A percentile compares a stretch with the other conserved stretches of the same genome.
phyloP scores from a whole-genome alignment of 37 sponge, comb jelly and placozoan genomes.

The Diacarnus erythraeanus region DNA sequence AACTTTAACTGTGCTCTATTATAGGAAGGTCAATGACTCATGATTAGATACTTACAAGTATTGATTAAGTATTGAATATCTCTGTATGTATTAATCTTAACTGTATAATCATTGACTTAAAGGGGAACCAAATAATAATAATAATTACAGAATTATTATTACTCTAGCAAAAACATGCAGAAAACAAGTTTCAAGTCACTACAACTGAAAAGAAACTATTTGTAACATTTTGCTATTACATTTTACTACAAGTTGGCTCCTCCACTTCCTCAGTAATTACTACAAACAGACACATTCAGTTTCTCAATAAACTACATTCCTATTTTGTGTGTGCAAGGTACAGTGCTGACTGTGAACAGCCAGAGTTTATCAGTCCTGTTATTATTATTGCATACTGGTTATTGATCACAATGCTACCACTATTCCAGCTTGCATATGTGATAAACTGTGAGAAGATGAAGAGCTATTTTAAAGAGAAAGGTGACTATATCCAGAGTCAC shows the following conservation, averaged over 20 bases:
- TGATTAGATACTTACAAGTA: too few species aligned
- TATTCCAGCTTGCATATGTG: not conserved
- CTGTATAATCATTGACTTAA: too few species aligned
- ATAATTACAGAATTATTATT: not conserved
- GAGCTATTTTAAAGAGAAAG: too few species aligned
- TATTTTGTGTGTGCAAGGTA: not conserved
- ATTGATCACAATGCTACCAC: not conserved
- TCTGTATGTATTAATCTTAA: too few species aligned
- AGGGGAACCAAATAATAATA: too few species aligned
- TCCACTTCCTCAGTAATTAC: not conserved
- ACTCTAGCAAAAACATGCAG: not conserved
- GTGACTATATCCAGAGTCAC: too few species aligned
- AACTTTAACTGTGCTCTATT: too few species aligned
- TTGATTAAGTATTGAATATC: too few species aligned
- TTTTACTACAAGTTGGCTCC: not conserved
- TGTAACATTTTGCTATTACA: not conserved
- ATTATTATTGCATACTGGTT: not conserved
- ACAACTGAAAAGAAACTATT: not conserved
- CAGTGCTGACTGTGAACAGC: not conserved
- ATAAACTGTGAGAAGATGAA: not conserved
- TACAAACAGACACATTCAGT: not conserved
- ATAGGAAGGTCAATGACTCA: too few species aligned
- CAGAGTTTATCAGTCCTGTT: not conserved
- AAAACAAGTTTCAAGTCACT: not conserved
- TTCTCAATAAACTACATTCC: not conserved